Percentiles rank a stretch among this genome's conserved stretches.
Evolutionary conservation across 1,140 invertebrate genomes (phyloP).

Genomic region (Halesus radiatus): DNA sequence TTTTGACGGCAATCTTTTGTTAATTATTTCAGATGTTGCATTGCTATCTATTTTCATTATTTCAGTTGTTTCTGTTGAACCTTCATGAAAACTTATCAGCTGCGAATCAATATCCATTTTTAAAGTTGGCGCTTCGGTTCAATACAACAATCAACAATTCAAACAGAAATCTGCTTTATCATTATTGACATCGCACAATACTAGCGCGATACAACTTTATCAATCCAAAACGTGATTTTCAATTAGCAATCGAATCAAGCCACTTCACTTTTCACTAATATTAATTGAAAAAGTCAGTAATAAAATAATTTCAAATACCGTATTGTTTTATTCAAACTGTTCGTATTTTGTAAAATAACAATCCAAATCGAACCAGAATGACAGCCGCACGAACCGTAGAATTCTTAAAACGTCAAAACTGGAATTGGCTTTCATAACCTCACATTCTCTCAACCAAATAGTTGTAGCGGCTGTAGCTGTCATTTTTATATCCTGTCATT

Average conservation of each 20-base stretch:
- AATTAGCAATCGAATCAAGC: neutral
- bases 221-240: neutral
- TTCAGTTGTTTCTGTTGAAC: neutral
- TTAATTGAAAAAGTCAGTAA: neutral
- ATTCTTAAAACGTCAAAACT: conserved; percentile 32
- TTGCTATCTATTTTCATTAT: neutral
- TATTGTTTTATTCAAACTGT: neutral
- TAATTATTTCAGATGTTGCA: too few species aligned
- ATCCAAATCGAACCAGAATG: neutral
- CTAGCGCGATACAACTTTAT: neutral
- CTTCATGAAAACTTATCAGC: neutral
- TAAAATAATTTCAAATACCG: neutral
- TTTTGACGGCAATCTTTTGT: too few species aligned
- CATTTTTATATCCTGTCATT: neutral
- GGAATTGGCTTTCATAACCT: conserved; percentile 6
- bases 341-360: neutral
- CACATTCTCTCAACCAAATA: neutral
- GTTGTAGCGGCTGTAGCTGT: neutral
- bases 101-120: neutral
- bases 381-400: neutral
- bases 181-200: neutral
- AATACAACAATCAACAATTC: neutral
- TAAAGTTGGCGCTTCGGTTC: neutral
- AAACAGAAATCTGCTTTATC: conserved; percentile 1
- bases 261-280: conserved; percentile 12